Conservation (phyloP, 2,113 vertebrate genomes). For the Monopterus albus region DNA sequence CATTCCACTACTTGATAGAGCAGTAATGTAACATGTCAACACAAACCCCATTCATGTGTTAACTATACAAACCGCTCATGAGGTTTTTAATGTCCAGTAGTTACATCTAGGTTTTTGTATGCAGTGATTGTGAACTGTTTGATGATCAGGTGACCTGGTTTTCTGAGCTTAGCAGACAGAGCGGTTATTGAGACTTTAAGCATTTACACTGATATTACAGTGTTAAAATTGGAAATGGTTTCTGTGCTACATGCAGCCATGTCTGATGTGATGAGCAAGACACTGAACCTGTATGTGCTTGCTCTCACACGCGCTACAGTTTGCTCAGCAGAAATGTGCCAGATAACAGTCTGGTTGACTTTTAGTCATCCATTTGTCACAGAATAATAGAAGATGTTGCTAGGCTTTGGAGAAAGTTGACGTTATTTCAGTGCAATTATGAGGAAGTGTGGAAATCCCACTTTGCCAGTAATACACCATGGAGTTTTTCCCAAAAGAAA, state of each 20-base stretch:
- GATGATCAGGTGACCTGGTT: neutral
- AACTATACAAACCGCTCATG: neutral
- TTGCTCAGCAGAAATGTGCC: conserved; percentile 15
- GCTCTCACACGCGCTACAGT: neutral
- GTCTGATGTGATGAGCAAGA: neutral
- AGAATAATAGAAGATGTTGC: neutral
- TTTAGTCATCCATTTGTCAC: conserved; percentile 2
- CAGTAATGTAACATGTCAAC: conserved; percentile 22
- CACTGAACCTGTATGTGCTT: neutral
- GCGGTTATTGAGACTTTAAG: neutral
- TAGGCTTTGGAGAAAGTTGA: neutral
- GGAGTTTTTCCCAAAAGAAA: neutral
- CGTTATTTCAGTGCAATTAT: rapidly evolving
- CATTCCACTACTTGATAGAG: neutral
- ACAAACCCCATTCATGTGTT: neutral
- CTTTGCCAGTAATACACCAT: neutral
- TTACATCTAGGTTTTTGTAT: neutral
- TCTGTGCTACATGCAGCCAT: neutral
- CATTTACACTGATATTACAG: neutral
- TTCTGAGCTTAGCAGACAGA: neutral
- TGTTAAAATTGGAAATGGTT: conserved; percentile 6
- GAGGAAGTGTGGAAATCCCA: neutral
- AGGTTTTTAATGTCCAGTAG: conserved; percentile 11
- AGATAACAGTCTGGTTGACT: neutral
- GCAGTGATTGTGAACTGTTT: conserved; percentile 9